Base-by-base conservation (phyloP, 2,888 invertebrate genomes). In the Nymphalis urticae region DNA sequence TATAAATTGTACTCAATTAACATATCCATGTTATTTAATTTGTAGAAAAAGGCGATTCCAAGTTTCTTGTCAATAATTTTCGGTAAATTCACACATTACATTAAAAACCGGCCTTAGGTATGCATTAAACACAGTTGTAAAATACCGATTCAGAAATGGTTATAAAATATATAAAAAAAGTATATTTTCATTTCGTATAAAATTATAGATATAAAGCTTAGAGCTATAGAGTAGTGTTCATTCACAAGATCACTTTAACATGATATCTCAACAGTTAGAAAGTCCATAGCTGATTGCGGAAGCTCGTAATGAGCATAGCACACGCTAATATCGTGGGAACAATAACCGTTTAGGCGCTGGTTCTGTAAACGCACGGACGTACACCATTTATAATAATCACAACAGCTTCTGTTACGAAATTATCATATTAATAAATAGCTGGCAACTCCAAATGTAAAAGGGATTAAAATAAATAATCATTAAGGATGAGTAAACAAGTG, bases 271-370 rank as follows among this genome's bases (percentile, higher is more conserved):
- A 82, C 77, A 82, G 77, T 77, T 79, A 80, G 84, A 85, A 86
- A 84, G 85, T 78, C 73, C 75, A 79, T 80, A 79, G 80, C 80
- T 90, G 87, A 90, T 89, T 86, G 87, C 86, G 89, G 89, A 90
- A 89, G 86, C 85, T 78, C 72, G 82, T 89, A 89, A 89, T 88
- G 86, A 85, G 85, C 82, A 84, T 80, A 78, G 86, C 87, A 89
- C 89, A 90, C 89, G 90, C 85, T 83, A 58, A 58, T 87, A 62
- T 64, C 81, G 82, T 82, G 82, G 79, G 82, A 82, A 82, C 76
- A 75, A 77, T 72, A 69, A 72, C 72, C 67, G 70, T 66, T 74
- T 72, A 72, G 58, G 65, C 62, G 48, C 56, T 64, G 58, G 24
- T 64, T 66, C 59, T 50, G 59, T 62, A 58, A 62, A 64, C 53